These are phyloP conservation scores for Hydrophis major DNA, from an alignment of 2,797 vertebrate genomes.

Conservation along the genomic window DNA sequence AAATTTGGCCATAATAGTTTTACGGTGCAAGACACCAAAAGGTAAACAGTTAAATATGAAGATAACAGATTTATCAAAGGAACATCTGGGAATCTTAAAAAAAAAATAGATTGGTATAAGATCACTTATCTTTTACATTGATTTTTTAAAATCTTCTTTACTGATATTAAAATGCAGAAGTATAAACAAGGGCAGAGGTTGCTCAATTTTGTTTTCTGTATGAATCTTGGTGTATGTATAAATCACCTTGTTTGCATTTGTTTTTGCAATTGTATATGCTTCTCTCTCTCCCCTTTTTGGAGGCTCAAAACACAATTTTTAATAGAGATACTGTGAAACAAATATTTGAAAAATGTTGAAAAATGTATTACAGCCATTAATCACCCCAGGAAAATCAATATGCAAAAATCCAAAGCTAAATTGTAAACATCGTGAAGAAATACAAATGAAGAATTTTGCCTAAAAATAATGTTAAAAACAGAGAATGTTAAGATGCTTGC, in stretches of 20 bases:
- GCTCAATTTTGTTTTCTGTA: background rate
- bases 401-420: background rate
- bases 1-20: background rate
- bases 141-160: background rate
- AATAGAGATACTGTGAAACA: constrained; percentile 56
- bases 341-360: constrained; percentile 30
- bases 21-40: background rate
- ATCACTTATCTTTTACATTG: background rate
- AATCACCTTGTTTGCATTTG: background rate
- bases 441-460: background rate
- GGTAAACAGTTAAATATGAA: background rate
- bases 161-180: background rate
- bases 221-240: background rate
- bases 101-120: background rate
- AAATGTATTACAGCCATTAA: background rate
- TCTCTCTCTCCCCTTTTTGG: constrained; percentile 11
- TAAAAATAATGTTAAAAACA: background rate
- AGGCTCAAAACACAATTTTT: constrained; percentile 30
- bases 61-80: background rate
- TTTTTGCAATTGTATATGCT: background rate
- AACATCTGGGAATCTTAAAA: background rate
- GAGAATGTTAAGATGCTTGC: background rate
- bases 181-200: background rate
- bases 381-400: background rate
- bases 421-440: background rate